phyloP scores from a whole-genome alignment of 1,140 invertebrate species.

The Drosophila parvula region DNA sequence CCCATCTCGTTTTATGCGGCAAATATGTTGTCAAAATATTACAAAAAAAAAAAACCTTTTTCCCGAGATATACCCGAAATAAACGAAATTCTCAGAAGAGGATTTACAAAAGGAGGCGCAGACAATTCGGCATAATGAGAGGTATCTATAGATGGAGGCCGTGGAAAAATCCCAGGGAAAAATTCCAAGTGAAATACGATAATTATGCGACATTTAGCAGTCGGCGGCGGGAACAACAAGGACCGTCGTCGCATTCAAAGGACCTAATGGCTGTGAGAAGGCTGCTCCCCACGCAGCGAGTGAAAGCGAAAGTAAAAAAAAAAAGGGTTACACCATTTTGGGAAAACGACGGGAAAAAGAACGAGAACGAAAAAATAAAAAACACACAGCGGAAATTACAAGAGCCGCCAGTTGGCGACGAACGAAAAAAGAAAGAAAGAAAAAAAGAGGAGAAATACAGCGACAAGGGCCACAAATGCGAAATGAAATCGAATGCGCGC shows the following conservation, averaged over 20 bases:
- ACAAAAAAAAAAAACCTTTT: conserved; percentile 2
- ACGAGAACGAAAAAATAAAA: conserved; percentile 32
- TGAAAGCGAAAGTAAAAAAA: conserved; percentile 71
- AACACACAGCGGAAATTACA: conserved; percentile 74
- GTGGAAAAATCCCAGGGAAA: conserved; percentile 25
- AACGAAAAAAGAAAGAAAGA: conserved; percentile 26
- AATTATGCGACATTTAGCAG: conserved; percentile 81
- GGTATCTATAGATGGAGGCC: conserved; percentile 32
- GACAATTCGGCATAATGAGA: conserved; percentile 74
- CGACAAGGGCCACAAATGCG: conserved; percentile 66
- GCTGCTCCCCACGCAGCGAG: conserved; percentile 24
- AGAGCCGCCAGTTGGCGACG: conserved; percentile 73
- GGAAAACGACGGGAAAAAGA: conserved; percentile 23
- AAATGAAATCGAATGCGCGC: conserved; percentile 78
- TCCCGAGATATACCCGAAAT: not conserved
- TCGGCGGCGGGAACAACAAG: conserved; percentile 51
- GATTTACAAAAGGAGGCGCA: conserved; percentile 35
- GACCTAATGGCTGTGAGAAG: conserved; percentile 65
- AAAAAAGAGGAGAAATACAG: conserved; percentile 12
- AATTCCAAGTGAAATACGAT: conserved; percentile 71
- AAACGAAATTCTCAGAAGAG: conserved; percentile 26
- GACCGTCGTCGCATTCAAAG: conserved; percentile 53
- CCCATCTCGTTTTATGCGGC: conserved; percentile 68
- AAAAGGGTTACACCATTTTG: conserved; percentile 54
- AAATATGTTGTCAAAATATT: conserved; percentile 57